These are phyloP conservation scores for Noturus placidus DNA, from an alignment of 2,113 vertebrate genomes.

Conservation along the genomic window DNA sequence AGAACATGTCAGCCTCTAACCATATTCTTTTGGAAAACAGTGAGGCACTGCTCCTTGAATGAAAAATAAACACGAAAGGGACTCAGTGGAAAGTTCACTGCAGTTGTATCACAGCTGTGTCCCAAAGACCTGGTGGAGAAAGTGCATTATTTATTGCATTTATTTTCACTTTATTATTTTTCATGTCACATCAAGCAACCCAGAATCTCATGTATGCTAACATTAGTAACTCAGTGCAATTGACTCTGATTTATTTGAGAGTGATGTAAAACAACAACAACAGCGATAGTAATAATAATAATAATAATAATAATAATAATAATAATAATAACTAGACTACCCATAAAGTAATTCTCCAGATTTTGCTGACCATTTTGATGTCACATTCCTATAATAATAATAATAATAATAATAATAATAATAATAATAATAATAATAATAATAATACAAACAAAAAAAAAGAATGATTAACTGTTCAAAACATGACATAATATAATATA, in stretches of 20 bases:
- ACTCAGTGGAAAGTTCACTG: slow-evolving; percentile 30
- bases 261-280: neutral
- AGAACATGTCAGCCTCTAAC: slow-evolving; percentile 47
- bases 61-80: slow-evolving; percentile 40
- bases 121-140: neutral
- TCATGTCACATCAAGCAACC: neutral
- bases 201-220: neutral
- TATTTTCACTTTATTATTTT: neutral
- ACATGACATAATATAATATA: neutral
- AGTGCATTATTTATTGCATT: neutral
- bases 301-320: neutral
- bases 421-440: neutral
- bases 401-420: no score
- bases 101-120: neutral
- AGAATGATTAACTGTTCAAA: neutral
- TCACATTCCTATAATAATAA: no score
- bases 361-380: no score
- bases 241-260: neutral
- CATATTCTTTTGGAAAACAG: slow-evolving; percentile 42
- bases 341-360: no score
- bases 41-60: slow-evolving; percentile 37
- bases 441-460: neutral
- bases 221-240: neutral
- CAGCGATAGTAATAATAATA: neutral
- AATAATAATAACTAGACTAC: neutral